Base-by-base conservation (phyloP, 2,113 vertebrate species). In the Capreolus pygargus region DNA sequence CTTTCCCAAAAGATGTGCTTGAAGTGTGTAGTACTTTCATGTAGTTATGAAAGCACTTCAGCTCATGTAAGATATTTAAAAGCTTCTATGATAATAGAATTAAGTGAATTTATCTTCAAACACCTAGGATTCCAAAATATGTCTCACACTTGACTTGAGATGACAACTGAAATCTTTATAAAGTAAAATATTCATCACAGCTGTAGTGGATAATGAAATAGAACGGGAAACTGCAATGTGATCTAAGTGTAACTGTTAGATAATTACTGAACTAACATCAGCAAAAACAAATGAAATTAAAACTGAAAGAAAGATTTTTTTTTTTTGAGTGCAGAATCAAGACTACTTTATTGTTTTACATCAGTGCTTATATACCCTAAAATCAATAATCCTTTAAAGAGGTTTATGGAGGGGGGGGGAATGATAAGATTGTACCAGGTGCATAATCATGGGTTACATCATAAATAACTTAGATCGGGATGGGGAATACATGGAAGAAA, bases 221-320 rank as follows among this genome's bases (percentile, higher is more conserved):
- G 64, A 89, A 78, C 17, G 36, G 76, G 76, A 60, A 58, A 43
- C 30, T 43, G 70, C 55, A 39, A 94, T 52, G 28, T 45, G 50
- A 94, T 58, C 92, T 84, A 43, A 50, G 16, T 39, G 47, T 74
- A 36, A 67, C 79, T 50, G 58, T 60, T 54, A 79, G 74, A 67
- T 70, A 87, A 84, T 58, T 30, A 19, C 1, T 36, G 87, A 67
- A 39, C 70, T 93, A 61, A 90, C 91, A 74, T 88, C 81, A 88
- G 60, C 67, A 90, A 96, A 95, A 96, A 54, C 36, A 86, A 86
- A 96, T 70, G 93, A 57, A 91, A 61, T 76, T 61, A 47, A 76
- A 76, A 86, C 47, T 43, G 70, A 64, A 33, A 36, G 58, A 88
- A 54, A 55, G 33, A 91, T 39, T 87, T 95, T 13, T 76, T 39